Evolutionary conservation across 2,113 vertebrate genomes (phyloP), one percentile per base, ranked within the genome.

Genomic region (Oenanthe melanoleuca): DNA sequence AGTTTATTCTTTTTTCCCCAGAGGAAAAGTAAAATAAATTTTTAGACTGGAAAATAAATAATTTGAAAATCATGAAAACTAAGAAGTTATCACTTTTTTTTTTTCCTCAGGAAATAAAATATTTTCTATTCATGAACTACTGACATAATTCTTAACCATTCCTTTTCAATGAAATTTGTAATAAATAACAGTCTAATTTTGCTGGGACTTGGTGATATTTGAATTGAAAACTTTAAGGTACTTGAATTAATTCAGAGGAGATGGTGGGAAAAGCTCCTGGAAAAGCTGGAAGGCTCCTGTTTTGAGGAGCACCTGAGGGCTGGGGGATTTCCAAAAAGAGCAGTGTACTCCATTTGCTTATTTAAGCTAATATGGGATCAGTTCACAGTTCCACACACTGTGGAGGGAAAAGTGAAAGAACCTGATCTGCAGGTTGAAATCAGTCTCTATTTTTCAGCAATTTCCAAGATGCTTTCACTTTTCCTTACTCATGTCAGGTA

Each of bases 1-100:
- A 4, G 1, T 49, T 72, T 47, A 6, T 2, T 2, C 29, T 66
- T 61, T 69, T 28, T 2, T 0, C 1, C 7, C 4, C 19, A n/a
- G 7, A 40, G 15, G 5, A 61, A 78, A 73, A 65, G 7, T 29
- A 11, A 88, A 72, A 38, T 29, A 4, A 82, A 0, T 3, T 8
- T 50, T 82, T 72, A 65, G 13, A 67, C 2, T 52, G 4, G 20
- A 63, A 80, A 61, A 4, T 13, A 56, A 75, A 67, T 38, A 82
- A 56, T 18, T 38, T 37, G 14, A 57, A 71, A 38, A 64, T 34
- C 17, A n/a, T 14, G 20, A 64, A 69, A 71, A 21, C 13, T 47
- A 57, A 8, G 59, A 66, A 13, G 1, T 53, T 61, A 49, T 44
- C 3, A 5, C 3, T 42, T n/a, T 26, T 26, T 23, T 56, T 63